Conservation (phyloP, 2,797 vertebrate genomes). For the Trichosurus vulpecula region DNA sequence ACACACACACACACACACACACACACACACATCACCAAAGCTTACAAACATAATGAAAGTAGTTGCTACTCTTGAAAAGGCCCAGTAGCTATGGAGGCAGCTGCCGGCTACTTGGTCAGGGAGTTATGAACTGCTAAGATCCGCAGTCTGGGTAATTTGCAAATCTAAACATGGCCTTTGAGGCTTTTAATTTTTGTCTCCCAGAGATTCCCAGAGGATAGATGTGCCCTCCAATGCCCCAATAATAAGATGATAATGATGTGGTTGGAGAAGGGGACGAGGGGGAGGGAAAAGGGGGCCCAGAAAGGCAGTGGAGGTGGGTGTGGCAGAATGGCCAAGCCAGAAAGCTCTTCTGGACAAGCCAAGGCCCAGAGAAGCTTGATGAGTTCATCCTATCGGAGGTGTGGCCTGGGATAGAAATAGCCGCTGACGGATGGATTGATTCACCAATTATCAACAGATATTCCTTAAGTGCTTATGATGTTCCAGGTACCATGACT, state of each 20-base stretch:
- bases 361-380: not conserved
- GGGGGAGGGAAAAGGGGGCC: not conserved
- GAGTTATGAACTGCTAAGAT: not conserved
- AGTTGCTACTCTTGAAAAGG: constrained; percentile 4
- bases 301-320: not conserved
- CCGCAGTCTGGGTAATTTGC: not conserved
- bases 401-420: not conserved
- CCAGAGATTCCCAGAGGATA: not conserved
- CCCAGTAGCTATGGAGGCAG: not conserved
- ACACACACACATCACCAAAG: too few relatives aligned
- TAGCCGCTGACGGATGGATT: not conserved
- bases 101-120: not conserved
- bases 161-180: not conserved
- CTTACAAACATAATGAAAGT: not conserved
- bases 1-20: too few relatives aligned
- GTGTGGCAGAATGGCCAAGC: not conserved
- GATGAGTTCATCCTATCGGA: not conserved
- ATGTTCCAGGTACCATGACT: too few relatives aligned
- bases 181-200: not conserved
- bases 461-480: not conserved
- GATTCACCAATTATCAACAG: not conserved
- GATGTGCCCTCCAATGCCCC: not conserved
- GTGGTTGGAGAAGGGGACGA: not conserved
- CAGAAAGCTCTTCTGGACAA: not conserved
- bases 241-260: not conserved